Percentiles rank a stretch among this genome's conserved stretches.
These are phyloP conservation scores for Zapornia atra DNA, from an alignment of 2,113 vertebrate species.

Conservation along the genomic window DNA sequence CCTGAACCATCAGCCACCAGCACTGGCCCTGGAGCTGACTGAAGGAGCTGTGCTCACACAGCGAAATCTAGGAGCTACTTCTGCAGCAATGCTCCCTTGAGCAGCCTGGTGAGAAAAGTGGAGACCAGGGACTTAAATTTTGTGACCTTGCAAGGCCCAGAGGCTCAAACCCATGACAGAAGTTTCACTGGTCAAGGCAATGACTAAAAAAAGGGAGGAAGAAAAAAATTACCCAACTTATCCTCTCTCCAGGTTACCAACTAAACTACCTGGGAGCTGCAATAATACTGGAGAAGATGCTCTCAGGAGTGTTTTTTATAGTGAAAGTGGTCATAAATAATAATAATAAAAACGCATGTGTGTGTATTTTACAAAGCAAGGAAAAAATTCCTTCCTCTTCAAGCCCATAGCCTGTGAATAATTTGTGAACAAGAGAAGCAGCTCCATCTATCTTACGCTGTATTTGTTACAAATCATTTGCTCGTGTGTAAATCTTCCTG, in stretches of 20 bases:
- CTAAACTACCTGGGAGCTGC: neutral
- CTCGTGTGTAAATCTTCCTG: conserved; percentile 32
- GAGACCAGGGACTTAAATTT: neutral
- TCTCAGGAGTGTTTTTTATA: neutral
- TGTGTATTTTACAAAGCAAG: neutral
- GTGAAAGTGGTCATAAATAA: conserved; percentile 38
- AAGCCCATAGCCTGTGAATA: neutral
- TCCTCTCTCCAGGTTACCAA: neutral
- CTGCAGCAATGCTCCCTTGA: neutral
- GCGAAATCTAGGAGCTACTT: neutral
- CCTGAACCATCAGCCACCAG: accelerated
- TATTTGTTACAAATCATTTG: conserved; percentile 44
- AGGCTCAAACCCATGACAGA: neutral
- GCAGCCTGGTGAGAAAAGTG: neutral
- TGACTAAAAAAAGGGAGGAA: neutral
- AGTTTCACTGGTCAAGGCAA: neutral
- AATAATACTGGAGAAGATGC: conserved; percentile 3
- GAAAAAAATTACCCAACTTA: neutral
- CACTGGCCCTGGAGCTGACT: neutral
- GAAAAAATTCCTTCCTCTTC: neutral
- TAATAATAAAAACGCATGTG: neutral
- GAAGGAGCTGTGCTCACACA: neutral
- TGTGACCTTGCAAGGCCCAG: neutral
- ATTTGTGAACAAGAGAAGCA: conserved; percentile 32
- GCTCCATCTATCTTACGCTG: conserved; percentile 29